phyloP scores from a whole-genome alignment of 2,888 invertebrate genomes.

The Pyralis farinalis region DNA sequence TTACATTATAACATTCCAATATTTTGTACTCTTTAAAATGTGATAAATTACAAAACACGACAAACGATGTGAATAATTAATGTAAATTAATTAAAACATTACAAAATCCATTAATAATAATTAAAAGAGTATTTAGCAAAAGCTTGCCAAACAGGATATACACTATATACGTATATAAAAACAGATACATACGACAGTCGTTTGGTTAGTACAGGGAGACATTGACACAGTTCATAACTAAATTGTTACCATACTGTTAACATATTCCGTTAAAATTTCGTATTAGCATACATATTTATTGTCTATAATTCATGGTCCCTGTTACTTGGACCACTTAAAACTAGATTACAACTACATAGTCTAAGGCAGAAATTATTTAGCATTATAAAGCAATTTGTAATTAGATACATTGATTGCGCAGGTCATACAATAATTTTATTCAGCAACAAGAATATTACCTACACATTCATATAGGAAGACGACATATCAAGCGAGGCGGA shows the following conservation, averaged over 20 bases:
- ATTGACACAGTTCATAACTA: constrained; percentile 12
- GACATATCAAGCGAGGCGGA: constrained; percentile 33
- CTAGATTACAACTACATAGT: too few species aligned
- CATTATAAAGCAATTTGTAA: too few species aligned
- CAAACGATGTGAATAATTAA: constrained; percentile 65
- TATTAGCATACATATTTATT: constrained; percentile 18
- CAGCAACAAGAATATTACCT: constrained; percentile 28
- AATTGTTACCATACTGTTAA: not conserved
- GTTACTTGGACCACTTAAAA: not conserved
- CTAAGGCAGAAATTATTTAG: too few species aligned
- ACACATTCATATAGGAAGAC: constrained; percentile 61
- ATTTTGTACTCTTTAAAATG: constrained; percentile 80
- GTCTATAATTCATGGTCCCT: constrained; percentile 14
- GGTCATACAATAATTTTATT: constrained; percentile 23
- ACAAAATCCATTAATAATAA: constrained; percentile 73
- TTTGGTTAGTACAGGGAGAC: not conserved
- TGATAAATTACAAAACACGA: constrained; percentile 78
- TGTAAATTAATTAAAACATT: constrained; percentile 78
- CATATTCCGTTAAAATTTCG: constrained; percentile 12
- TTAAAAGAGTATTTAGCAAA: constrained; percentile 66
- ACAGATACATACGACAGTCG: constrained; percentile 32
- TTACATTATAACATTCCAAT: constrained; percentile 77
- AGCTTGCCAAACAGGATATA: constrained; percentile 57
- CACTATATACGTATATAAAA: constrained; percentile 53
- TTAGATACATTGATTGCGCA: constrained; percentile 20